Conservation (phyloP, 2,888 invertebrate species). For the Clepsis dumicolana region DNA sequence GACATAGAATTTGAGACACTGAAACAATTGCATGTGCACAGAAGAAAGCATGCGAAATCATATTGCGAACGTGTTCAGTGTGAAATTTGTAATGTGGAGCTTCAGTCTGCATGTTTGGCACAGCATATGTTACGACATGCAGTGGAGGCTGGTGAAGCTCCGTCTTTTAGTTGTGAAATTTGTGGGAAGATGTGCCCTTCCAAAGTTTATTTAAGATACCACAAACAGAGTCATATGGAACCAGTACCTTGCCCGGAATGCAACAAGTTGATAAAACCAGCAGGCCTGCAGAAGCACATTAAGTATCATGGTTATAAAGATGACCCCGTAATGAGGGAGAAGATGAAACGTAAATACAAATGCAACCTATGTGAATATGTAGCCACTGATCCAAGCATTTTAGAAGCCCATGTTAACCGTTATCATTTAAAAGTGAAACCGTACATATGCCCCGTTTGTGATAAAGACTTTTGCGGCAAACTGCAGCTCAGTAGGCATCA, state of each 20-base stretch:
- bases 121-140: slow-evolving; percentile 57
- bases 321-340: slow-evolving; percentile 32
- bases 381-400: slow-evolving; percentile 44
- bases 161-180: slow-evolving; percentile 54
- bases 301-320: slow-evolving; percentile 40
- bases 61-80: slow-evolving; percentile 60
- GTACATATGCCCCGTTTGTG: slow-evolving; percentile 55
- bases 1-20: slow-evolving; percentile 53
- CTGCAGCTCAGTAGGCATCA: slow-evolving; percentile 33
- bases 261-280: slow-evolving; percentile 51
- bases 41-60: slow-evolving; percentile 38
- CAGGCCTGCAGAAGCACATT: slow-evolving; percentile 55
- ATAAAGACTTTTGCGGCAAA: slow-evolving; percentile 52
- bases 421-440: slow-evolving; percentile 60
- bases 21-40: slow-evolving; percentile 39
- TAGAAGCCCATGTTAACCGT: slow-evolving; percentile 59
- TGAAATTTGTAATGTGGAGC: slow-evolving; percentile 55
- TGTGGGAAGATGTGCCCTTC: slow-evolving; percentile 57
- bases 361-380: slow-evolving; percentile 54
- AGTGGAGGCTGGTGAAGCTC: slow-evolving; percentile 38
- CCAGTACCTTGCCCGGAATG: slow-evolving; percentile 55
- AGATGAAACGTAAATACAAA: slow-evolving; percentile 40
- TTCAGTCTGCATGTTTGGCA: slow-evolving; percentile 55
- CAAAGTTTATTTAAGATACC: slow-evolving; percentile 52
- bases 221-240: slow-evolving; percentile 53